A percentile compares a stretch with the other conserved stretches of the same genome.
Evolutionary conservation across 2,888 invertebrate species (phyloP).

Genomic region (Nephrotoma flavescens): DNA sequence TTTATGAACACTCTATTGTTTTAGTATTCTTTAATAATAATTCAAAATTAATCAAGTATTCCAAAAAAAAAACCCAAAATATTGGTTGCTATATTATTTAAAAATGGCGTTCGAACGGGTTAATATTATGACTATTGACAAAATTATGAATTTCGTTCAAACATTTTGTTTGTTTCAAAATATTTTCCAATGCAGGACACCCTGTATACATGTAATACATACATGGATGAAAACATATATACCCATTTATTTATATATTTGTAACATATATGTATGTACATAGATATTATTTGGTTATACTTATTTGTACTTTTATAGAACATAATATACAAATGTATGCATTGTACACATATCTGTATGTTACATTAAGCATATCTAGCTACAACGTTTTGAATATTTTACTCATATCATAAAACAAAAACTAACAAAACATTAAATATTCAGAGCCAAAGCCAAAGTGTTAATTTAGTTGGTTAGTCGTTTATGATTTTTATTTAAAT

Average conservation of each 20-base stretch:
- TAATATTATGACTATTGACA: too few relatives aligned
- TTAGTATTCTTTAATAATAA: too few relatives aligned
- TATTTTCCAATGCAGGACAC: too few relatives aligned
- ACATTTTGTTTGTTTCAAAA: too few relatives aligned
- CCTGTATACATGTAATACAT: too few relatives aligned
- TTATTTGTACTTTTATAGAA: background rate
- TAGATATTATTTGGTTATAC: background rate
- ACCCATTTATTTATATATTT: background rate
- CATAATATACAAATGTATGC: too few relatives aligned
- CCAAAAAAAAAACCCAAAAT: too few relatives aligned
- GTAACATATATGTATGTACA: background rate
- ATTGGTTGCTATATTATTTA: too few relatives aligned
- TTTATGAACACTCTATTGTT: too few relatives aligned
- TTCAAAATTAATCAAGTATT: too few relatives aligned
- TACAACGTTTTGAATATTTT: background rate
- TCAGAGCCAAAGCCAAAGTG: background rate
- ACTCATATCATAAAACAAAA: background rate
- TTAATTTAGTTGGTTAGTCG: background rate
- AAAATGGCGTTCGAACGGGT: too few relatives aligned
- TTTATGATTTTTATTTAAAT: background rate
- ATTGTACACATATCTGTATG: background rate
- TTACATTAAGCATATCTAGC: background rate
- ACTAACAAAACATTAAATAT: background rate
- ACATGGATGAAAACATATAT: background rate
- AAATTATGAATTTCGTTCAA: too few relatives aligned